Conservation (phyloP, 2,797 vertebrate genomes). For the Cyprinella venusta region DNA sequence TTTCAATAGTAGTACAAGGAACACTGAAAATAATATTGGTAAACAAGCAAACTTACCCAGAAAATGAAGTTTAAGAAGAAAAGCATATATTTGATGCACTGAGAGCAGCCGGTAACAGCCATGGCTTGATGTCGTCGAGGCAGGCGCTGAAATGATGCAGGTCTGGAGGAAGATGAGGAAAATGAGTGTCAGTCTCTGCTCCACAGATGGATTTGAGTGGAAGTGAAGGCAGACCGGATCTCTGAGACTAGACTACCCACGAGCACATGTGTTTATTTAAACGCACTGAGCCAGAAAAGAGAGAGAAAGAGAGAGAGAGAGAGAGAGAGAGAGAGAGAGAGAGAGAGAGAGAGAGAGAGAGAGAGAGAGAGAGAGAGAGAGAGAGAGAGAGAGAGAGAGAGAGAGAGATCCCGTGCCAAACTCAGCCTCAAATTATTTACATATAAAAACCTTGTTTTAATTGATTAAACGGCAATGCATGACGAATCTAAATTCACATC, state of each 20-base stretch:
- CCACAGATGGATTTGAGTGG: not conserved
- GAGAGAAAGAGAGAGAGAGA: not conserved
- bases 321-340: too few species aligned
- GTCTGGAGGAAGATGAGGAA: not conserved
- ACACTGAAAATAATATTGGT: not conserved
- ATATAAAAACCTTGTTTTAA: not conserved
- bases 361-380: too few species aligned
- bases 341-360: too few species aligned
- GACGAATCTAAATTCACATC: not conserved
- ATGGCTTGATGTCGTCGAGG: conserved; percentile 27
- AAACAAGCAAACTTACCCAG: conserved; percentile 51
- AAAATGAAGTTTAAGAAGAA: conserved; percentile 59
- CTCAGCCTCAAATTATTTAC: conserved; percentile 14
- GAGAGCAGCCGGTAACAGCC: conserved; percentile 55
- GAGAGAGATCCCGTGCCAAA: not conserved
- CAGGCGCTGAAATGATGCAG: not conserved
- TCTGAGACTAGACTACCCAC: conserved; percentile 24
- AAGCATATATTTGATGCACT: conserved; percentile 57
- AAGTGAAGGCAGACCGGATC: not conserved
- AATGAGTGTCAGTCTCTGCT: not conserved
- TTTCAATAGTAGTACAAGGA: not conserved
- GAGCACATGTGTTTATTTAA: conserved; percentile 17
- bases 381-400: too few species aligned
- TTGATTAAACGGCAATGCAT: not conserved
- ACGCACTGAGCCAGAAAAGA: not conserved